Conservation (phyloP, 2,888 invertebrate genomes). For the Brenthis ino region DNA sequence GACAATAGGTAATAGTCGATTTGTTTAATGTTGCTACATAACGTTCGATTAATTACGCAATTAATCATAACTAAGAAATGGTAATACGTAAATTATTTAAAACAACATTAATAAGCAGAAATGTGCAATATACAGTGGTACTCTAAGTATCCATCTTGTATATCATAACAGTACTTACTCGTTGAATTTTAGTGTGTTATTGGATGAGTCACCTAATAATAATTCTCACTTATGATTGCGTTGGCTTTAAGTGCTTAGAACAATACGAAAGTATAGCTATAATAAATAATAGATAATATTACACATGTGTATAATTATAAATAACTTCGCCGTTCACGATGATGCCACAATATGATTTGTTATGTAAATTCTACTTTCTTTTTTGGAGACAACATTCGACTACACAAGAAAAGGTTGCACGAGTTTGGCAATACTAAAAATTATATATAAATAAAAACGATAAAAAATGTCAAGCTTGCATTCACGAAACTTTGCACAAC, state of each 20-base stretch:
- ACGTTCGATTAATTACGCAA: too few relatives aligned
- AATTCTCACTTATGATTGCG: constrained; percentile 3
- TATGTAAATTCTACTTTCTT: constrained; percentile 26
- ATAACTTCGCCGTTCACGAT: constrained; percentile 10
- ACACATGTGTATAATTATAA: not conserved
- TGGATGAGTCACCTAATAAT: not conserved
- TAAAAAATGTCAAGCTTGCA: not conserved
- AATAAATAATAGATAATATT: too few relatives aligned
- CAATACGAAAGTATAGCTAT: constrained; percentile 5
- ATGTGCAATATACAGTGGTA: too few relatives aligned
- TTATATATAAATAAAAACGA: not conserved
- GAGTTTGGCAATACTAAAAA: not conserved
- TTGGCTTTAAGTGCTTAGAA: not conserved
- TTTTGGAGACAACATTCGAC: constrained; percentile 14
- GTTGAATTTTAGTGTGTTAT: not conserved
- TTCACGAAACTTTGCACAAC: too few relatives aligned
- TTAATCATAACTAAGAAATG: too few relatives aligned
- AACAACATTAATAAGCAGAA: not conserved
- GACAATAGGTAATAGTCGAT: too few relatives aligned
- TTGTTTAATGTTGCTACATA: too few relatives aligned
- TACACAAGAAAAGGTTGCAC: constrained; percentile 1
- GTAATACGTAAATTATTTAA: constrained; percentile 4
- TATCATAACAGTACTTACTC: not conserved
- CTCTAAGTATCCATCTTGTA: not conserved
- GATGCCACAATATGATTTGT: constrained; percentile 6